These are phyloP conservation scores for Sinocyclocheilus grahami DNA, from an alignment of 2,113 vertebrate species.

Conservation along the genomic window DNA sequence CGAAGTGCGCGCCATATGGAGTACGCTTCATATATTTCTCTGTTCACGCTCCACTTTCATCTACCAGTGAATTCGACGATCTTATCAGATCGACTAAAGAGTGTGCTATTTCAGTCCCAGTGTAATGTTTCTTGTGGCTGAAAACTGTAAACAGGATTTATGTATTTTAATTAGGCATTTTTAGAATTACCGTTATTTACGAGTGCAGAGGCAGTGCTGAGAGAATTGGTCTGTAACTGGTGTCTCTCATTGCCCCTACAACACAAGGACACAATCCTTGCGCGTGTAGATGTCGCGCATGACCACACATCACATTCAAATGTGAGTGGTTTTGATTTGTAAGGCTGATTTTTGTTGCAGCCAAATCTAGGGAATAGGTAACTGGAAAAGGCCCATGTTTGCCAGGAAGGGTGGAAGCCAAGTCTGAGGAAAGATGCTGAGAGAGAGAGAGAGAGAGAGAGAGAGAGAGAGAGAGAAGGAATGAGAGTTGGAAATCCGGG, in stretches of 20 bases:
- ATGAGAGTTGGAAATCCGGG: not conserved
- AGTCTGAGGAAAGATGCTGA: not conserved
- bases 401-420: not conserved
- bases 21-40: no score
- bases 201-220: conserved; percentile 61
- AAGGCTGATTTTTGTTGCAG: conserved; percentile 20
- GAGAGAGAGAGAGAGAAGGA: not conserved
- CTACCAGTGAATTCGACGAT: no score
- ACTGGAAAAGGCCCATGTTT: conserved; percentile 8
- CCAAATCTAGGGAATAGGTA: conserved; percentile 28
- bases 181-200: conserved; percentile 78
- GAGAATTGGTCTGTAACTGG: conserved; percentile 43
- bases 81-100: not conserved
- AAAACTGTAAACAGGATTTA: conserved; percentile 75
- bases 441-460: no score
- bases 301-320: conserved; percentile 40
- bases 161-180: conserved; percentile 79
- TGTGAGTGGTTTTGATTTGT: conserved; percentile 30
- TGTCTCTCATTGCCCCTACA: conserved; percentile 62
- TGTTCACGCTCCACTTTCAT: no score
- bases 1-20: no score
- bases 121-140: conserved; percentile 52
- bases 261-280: conserved; percentile 52
- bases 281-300: conserved; percentile 34
- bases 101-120: not conserved